Evolutionary conservation across 2,888 invertebrate species (phyloP).

Genomic region (Ryuthela nishihirai): DNA sequence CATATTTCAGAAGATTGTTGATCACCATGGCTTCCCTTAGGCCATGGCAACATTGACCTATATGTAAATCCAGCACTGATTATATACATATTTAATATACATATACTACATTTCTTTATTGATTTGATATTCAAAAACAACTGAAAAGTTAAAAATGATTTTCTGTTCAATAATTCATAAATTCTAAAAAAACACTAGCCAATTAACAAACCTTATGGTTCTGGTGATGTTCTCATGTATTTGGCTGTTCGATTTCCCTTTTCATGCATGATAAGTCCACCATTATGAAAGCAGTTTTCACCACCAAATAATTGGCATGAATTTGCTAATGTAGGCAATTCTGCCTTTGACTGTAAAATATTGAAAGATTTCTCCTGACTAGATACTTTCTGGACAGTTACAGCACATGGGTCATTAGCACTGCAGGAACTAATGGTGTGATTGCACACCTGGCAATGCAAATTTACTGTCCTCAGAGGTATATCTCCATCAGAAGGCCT

Average conservation of each 20-base stretch:
- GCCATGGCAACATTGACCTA: no score
- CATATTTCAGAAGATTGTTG: no score
- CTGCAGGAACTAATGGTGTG: no score
- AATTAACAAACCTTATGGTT: conserved; percentile 9
- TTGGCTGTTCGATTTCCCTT: conserved; percentile 24
- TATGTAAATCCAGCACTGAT: no score
- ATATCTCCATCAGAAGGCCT: neutral
- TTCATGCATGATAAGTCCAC: conserved; percentile 15
- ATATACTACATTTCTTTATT: no score
- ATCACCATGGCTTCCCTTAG: no score
- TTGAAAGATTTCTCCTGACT: conserved; percentile 10
- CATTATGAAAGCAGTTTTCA: conserved; percentile 1
- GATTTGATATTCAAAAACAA: neutral
- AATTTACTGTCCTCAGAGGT: neutral
- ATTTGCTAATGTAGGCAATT: neutral
- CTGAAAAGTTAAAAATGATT: neutral
- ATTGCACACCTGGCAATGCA: conserved; percentile 7
- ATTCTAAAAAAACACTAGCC: no score
- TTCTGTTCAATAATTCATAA: no score
- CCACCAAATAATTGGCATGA: no score
- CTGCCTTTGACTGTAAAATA: conserved; percentile 1
- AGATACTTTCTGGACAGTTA: conserved; percentile 6
- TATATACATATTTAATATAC: no score
- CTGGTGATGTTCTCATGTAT: conserved; percentile 31
- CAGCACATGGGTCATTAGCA: neutral